Conservation (phyloP, 2,113 vertebrate genomes). For the Alaudala cheleensis region DNA sequence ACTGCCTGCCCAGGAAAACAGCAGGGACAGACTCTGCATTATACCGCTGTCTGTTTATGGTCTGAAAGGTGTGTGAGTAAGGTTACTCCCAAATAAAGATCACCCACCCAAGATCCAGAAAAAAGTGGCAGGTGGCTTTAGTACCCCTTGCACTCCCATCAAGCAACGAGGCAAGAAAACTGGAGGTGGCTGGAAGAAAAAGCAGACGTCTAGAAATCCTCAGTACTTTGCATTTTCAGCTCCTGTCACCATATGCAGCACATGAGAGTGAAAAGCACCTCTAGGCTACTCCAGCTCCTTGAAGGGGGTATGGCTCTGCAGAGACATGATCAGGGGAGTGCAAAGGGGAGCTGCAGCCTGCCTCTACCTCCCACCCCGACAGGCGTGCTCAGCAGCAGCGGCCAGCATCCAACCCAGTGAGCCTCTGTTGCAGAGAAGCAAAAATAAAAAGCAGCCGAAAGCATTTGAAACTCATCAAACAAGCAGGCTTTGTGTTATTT, state of each 20-base stretch:
- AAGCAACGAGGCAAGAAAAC: background rate
- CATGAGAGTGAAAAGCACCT: background rate
- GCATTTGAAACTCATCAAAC: conserved; percentile 43
- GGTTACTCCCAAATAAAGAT: background rate
- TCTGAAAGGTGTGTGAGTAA: background rate
- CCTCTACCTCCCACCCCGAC: background rate
- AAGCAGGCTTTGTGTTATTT: conserved; percentile 5
- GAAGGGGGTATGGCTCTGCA: conserved; percentile 4
- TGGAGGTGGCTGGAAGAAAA: background rate
- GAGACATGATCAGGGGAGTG: background rate
- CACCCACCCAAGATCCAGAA: background rate
- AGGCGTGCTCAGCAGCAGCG: background rate
- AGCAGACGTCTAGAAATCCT: background rate
- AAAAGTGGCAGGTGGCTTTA: background rate
- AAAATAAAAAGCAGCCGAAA: conserved; percentile 29
- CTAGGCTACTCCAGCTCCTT: conserved; percentile 44
- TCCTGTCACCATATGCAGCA: background rate
- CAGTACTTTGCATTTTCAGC: conserved; percentile 1
- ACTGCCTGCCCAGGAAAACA: background rate
- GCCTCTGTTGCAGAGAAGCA: background rate
- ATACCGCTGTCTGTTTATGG: background rate
- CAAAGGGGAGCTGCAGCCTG: background rate
- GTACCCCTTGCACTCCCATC: background rate
- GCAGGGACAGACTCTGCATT: background rate
- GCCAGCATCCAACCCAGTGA: background rate